These are phyloP conservation scores for Enteromius radiatus DNA, from an alignment of 2,797 vertebrate genomes.

Conservation along the genomic window DNA sequence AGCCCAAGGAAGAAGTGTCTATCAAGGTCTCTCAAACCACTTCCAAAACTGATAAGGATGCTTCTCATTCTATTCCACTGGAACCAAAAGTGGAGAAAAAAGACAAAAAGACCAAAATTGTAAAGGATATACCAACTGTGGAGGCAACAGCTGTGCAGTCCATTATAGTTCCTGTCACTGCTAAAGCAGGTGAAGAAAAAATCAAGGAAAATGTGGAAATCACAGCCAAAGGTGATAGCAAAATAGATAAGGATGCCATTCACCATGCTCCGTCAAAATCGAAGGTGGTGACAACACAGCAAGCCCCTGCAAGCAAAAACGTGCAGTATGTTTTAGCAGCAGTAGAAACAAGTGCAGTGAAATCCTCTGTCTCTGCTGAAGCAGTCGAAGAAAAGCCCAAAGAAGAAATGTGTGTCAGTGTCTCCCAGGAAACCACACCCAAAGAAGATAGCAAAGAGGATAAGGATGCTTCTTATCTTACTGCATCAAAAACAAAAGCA, in stretches of 20 bases:
- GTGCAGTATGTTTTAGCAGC: conserved; percentile 40
- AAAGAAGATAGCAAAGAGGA: background rate
- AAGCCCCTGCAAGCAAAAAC: background rate
- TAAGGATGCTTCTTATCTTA: background rate
- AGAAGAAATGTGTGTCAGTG: conserved; percentile 37
- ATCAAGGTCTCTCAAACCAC: conserved; percentile 27
- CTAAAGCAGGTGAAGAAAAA: conserved; percentile 63
- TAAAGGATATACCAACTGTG: conserved; percentile 24
- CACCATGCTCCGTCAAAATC: background rate
- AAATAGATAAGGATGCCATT: background rate
- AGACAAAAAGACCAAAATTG: conserved; percentile 16
- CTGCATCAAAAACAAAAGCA: background rate
- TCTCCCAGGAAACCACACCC: conserved; percentile 41
- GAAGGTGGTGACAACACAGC: conserved; percentile 19
- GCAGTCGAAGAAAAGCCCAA: conserved; percentile 11
- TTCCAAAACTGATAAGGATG: conserved; percentile 30
- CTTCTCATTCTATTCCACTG: conserved; percentile 23
- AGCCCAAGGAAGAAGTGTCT: conserved; percentile 42
- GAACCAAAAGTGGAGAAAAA: conserved; percentile 21
- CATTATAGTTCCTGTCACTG: conserved; percentile 48
- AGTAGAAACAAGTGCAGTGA: conserved; percentile 18
- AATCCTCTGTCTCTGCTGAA: conserved; percentile 41
- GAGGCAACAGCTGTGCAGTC: conserved; percentile 65
- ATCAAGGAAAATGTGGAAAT: conserved; percentile 37
- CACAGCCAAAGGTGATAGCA: background rate